A percentile compares a stretch with the other conserved stretches of the same genome.
phyloP scores from a whole-genome alignment of 1,140 invertebrate genomes.

The Drosophila pruinosa region DNA sequence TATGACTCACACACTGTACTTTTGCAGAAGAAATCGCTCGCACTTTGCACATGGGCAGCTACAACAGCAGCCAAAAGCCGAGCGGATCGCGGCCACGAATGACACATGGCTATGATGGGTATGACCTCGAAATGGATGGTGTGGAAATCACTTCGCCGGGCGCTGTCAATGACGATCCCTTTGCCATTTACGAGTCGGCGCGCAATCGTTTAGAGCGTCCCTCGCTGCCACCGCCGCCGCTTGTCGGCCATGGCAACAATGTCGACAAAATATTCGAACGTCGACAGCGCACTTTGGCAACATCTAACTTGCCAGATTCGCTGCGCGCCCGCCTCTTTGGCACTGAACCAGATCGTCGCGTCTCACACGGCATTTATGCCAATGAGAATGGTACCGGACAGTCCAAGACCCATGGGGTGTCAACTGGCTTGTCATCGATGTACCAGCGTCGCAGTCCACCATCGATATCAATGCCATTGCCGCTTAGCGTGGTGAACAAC shows the following conservation, averaged over 20 bases:
- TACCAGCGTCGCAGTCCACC: conserved; percentile 71
- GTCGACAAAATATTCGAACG: conserved; percentile 46
- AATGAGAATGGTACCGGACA: conserved; percentile 76
- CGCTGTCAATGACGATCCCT: conserved; percentile 54
- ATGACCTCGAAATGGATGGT: conserved; percentile 40
- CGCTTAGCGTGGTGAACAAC: conserved; percentile 42
- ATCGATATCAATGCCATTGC: conserved; percentile 29
- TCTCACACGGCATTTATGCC: conserved; percentile 84
- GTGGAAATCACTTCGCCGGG: conserved; percentile 41
- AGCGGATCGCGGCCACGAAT: conserved; percentile 15
- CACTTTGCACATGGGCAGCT: conserved; percentile 52
- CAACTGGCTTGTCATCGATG: conserved; percentile 42
- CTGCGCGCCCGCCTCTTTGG: conserved; percentile 72
- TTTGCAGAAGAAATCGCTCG: conserved; percentile 61
- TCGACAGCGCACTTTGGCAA: conserved; percentile 50
- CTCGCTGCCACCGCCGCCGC: conserved; percentile 30
- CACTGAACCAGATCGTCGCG: conserved; percentile 80
- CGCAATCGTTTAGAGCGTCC: conserved; percentile 62
- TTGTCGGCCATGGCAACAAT: conserved; percentile 23
- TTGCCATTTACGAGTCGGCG: conserved; percentile 71
- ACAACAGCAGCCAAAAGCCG: conserved; percentile 16
- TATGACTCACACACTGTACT: background rate
- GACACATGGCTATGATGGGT: conserved; percentile 19
- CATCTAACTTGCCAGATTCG: conserved; percentile 74
- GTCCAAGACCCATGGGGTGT: background rate